Percentiles rank a stretch among this genome's conserved stretches.
Evolutionary conservation across 2,888 invertebrate species (phyloP).

Genomic region (Lingula anatina): DNA sequence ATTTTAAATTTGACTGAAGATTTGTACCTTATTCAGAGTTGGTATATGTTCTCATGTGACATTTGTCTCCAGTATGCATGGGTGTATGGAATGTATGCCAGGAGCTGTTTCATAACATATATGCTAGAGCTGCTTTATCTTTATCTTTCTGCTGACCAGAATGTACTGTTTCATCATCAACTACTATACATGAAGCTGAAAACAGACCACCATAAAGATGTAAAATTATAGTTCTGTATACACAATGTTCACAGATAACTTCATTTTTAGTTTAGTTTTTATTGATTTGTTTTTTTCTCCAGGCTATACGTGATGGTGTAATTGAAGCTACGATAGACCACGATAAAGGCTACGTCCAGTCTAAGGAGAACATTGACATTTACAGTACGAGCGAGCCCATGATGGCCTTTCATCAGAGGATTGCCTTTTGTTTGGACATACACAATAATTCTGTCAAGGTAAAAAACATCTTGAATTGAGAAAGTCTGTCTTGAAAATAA

Average conservation of each 20-base stretch:
- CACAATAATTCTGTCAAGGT: slow-evolving; percentile 94
- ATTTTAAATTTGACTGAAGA: neutral
- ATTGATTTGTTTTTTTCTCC: slow-evolving; percentile 3
- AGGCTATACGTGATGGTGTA: slow-evolving; percentile 87
- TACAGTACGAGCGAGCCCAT: slow-evolving; percentile 96
- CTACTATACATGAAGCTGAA: neutral
- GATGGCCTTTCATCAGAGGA: slow-evolving; percentile 92
- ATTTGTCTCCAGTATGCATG: too few relatives aligned
- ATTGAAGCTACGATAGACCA: slow-evolving; percentile 97
- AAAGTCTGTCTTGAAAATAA: too few relatives aligned
- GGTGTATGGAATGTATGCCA: neutral
- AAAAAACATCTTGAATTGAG: slow-evolving; percentile 8
- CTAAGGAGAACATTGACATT: slow-evolving; percentile 93
- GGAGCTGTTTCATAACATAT: neutral
- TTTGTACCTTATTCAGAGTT: neutral
- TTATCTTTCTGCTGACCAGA: neutral
- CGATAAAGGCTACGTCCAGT: slow-evolving; percentile 89
- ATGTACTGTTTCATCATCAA: neutral
- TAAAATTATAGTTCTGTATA: neutral
- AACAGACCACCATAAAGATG: neutral
- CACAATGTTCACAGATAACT: neutral
- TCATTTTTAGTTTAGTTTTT: neutral
- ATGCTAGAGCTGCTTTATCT: neutral
- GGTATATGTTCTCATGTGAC: neutral
- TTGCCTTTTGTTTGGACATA: slow-evolving; percentile 93